phyloP scores from a whole-genome alignment of 2,888 invertebrate species.

The Sesamia inferens region DNA sequence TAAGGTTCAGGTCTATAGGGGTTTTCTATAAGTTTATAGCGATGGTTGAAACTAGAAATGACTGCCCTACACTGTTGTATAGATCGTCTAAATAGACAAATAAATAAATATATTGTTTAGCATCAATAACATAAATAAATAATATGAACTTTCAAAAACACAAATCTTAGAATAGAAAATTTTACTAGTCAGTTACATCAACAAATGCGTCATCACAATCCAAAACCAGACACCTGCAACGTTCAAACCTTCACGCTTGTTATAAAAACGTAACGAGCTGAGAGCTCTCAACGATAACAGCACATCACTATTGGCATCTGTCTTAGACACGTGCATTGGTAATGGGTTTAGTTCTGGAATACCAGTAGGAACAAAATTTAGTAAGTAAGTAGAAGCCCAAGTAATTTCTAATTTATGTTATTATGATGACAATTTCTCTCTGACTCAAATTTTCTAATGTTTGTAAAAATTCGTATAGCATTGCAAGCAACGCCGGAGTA shows the following conservation, averaged over 20 bases:
- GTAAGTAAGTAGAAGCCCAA: neutral
- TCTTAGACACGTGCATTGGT: slow-evolving; percentile 26
- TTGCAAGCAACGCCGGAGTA: too few species aligned
- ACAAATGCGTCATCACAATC: slow-evolving; percentile 32
- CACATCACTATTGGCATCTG: too few species aligned
- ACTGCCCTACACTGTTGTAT: too few species aligned
- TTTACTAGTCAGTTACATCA: slow-evolving; percentile 6
- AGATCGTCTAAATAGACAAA: too few species aligned
- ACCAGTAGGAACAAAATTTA: neutral
- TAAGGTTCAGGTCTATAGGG: too few species aligned
- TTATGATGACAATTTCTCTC: neutral
- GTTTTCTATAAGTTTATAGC: too few species aligned
- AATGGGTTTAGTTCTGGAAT: slow-evolving; percentile 18
- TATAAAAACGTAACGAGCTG: slow-evolving; percentile 43
- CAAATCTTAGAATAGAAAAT: slow-evolving; percentile 19
- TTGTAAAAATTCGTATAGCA: neutral
- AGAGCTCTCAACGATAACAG: slow-evolving; percentile 39
- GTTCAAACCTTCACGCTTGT: slow-evolving; percentile 35
- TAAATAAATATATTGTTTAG: too few species aligned
- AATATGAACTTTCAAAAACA: neutral
- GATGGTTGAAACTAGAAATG: too few species aligned
- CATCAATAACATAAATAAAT: too few species aligned
- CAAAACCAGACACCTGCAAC: slow-evolving; percentile 9
- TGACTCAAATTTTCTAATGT: too few species aligned
- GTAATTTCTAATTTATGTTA: neutral